Conservation (phyloP, 2,888 invertebrate species). For the Lysandra bellargus region DNA sequence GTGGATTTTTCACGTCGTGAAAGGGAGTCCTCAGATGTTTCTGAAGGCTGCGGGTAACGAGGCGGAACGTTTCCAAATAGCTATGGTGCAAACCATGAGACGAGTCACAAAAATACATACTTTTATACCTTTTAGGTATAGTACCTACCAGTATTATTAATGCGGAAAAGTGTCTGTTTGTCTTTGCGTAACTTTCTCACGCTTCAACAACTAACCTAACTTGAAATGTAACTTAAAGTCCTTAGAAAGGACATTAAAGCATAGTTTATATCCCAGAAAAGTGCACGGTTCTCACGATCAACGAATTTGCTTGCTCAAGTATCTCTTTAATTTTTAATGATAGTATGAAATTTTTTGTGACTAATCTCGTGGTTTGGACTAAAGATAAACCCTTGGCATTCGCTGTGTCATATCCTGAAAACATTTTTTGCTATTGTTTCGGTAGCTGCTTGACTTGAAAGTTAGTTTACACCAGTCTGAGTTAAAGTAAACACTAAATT, state of each 20-base stretch:
- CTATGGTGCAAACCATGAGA: not conserved
- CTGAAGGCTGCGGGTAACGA: slow-evolving; percentile 6
- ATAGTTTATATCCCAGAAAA: too few species aligned
- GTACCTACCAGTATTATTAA: too few species aligned
- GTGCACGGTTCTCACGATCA: too few species aligned
- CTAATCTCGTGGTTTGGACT: not conserved
- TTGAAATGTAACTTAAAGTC: too few species aligned
- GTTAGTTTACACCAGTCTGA: not conserved
- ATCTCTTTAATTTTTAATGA: too few species aligned
- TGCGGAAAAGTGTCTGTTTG: too few species aligned
- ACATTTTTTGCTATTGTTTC: not conserved
- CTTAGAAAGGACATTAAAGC: too few species aligned
- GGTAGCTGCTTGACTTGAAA: not conserved
- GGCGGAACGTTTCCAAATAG: not conserved
- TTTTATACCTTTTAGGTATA: too few species aligned
- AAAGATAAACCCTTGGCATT: not conserved
- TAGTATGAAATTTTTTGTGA: not conserved
- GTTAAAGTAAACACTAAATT: not conserved
- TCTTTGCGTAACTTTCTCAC: too few species aligned
- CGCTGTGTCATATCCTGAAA: not conserved
- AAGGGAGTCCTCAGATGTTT: not conserved
- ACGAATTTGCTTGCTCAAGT: too few species aligned
- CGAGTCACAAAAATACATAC: not conserved
- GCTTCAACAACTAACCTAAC: too few species aligned
- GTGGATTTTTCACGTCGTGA: not conserved